phyloP scores from a whole-genome alignment of 1,140 invertebrate genomes.

The Drosophila subobscura region DNA sequence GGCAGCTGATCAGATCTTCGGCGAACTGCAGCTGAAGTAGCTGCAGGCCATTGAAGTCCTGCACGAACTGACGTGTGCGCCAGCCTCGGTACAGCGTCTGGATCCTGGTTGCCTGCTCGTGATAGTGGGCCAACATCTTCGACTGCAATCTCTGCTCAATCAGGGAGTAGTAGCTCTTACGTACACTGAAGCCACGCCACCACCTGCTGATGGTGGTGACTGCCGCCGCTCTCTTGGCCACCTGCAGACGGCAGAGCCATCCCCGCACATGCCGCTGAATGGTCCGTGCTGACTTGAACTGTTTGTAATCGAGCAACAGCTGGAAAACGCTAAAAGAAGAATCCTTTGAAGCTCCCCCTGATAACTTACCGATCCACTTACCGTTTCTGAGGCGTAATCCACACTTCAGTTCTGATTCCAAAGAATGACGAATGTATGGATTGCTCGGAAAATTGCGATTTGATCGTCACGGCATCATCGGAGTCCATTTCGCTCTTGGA shows the following conservation, averaged over 20 bases:
- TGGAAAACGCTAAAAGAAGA: background rate
- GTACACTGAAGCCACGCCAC: slow-evolving; percentile 38
- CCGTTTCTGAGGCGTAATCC: too few relatives aligned
- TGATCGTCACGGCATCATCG: too few relatives aligned
- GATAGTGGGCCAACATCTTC: background rate
- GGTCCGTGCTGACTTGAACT: slow-evolving; percentile 63
- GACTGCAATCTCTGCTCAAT: slow-evolving; percentile 24
- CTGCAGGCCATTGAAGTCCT: slow-evolving; percentile 30
- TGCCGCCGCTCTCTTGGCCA: background rate
- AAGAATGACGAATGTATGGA: background rate
- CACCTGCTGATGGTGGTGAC: slow-evolving; percentile 30
- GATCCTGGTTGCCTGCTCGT: slow-evolving; percentile 18
- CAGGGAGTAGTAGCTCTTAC: background rate
- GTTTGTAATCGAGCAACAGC: slow-evolving; percentile 57
- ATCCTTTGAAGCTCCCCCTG: background rate
- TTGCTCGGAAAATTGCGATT: background rate
- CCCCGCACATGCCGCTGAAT: slow-evolving; percentile 52
- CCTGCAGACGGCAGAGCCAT: slow-evolving; percentile 1
- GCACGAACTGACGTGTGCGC: slow-evolving; percentile 38
- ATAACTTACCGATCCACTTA: too few relatives aligned
- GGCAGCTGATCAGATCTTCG: slow-evolving; percentile 30
- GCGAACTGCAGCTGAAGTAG: slow-evolving; percentile 16
- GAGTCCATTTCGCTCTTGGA: too few relatives aligned
- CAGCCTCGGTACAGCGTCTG: slow-evolving; percentile 63
- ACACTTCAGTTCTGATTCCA: too few relatives aligned